These are phyloP conservation scores for Amphipyra berbera DNA, from an alignment of 2,888 invertebrate genomes.

Conservation along the genomic window DNA sequence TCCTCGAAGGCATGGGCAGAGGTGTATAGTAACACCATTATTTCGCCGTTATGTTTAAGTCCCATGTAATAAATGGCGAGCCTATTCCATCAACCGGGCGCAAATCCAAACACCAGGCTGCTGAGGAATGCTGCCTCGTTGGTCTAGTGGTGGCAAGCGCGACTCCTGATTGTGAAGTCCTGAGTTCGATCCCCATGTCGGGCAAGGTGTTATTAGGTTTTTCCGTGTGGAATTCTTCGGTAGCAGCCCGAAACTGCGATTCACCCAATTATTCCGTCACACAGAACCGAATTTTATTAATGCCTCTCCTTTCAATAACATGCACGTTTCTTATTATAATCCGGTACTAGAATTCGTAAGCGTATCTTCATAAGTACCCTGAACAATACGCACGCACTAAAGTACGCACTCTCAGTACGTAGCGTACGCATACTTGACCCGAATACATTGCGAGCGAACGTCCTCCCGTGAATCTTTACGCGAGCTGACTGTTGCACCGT, in stretches of 20 bases:
- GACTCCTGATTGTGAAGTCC: too few species aligned
- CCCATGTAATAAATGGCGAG: too few species aligned
- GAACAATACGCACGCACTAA: slow-evolving; percentile 46
- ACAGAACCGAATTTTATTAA: slow-evolving; percentile 17
- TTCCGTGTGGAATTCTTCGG: too few species aligned
- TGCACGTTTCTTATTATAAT: slow-evolving; percentile 36
- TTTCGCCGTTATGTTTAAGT: too few species aligned
- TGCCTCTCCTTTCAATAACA: slow-evolving; percentile 24
- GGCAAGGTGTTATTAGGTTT: too few species aligned
- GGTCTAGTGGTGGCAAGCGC: too few species aligned
- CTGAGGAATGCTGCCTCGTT: too few species aligned
- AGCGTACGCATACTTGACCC: slow-evolving; percentile 77
- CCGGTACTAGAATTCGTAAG: slow-evolving; percentile 13
- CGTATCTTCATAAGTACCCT: slow-evolving; percentile 23
- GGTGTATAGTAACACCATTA: too few species aligned
- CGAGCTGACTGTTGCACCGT: slow-evolving; percentile 58
- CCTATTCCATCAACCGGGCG: too few species aligned
- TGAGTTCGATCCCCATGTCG: too few species aligned
- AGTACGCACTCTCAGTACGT: slow-evolving; percentile 31
- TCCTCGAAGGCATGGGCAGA: too few species aligned
- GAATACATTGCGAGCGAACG: slow-evolving; percentile 71
- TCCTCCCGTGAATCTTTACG: slow-evolving; percentile 71
- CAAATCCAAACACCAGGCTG: too few species aligned
- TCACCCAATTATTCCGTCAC: slow-evolving; percentile 9
- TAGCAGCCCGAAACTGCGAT: not conserved